Evolutionary conservation across 2,888 invertebrate genomes (phyloP), one percentile per base, ranked within the genome.

Genomic region (Octodonta nipae): DNA sequence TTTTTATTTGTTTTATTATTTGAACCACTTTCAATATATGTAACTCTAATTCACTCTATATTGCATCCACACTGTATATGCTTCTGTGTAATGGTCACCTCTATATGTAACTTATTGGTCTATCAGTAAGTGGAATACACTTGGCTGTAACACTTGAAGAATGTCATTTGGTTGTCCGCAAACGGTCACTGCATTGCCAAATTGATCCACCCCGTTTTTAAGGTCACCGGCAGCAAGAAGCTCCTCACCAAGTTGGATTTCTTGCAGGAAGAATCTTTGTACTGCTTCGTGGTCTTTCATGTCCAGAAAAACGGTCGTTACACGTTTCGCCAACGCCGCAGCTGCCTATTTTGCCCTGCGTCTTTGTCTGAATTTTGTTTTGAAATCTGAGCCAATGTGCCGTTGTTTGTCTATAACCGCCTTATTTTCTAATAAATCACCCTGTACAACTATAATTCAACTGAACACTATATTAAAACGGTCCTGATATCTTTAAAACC

Each of bases 151-250:
- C 38, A 73, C 72, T 56, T 82, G 76, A 30, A 93, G 70, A 32
- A 93, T 66, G 58, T 91, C 87, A 51, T 83, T 79, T 1, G 91
- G 87, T 60, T 96, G 92, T 7, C 92, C 93, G 58, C 96, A 96
- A 14, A 96, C 86, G 3, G 91, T 85, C n/a, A 98, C 86, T 5
- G 96, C 96, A 63, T 91, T 92, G 26, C 88, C 86, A 45, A 98
- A 74, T 66, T 96, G 96, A 60, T 93, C 91, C 30, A 95, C 86
- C 20, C 92, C 96, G 27, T 76, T 80, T 44, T 92, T 86, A 38
- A 87, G 61, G 52, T 89, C 83, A 8, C 89, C 89, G n/a, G 75
- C 74, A 8, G 81, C 78, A 47, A 95, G 66, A 40, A 91, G 61
- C 54, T 88, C 87, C 62, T 98, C 96, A 26, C 96, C 96, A 30